Evolutionary conservation across 1,140 invertebrate genomes (phyloP), one percentile per base, ranked within the genome.

Genomic region (Campodea augens): DNA sequence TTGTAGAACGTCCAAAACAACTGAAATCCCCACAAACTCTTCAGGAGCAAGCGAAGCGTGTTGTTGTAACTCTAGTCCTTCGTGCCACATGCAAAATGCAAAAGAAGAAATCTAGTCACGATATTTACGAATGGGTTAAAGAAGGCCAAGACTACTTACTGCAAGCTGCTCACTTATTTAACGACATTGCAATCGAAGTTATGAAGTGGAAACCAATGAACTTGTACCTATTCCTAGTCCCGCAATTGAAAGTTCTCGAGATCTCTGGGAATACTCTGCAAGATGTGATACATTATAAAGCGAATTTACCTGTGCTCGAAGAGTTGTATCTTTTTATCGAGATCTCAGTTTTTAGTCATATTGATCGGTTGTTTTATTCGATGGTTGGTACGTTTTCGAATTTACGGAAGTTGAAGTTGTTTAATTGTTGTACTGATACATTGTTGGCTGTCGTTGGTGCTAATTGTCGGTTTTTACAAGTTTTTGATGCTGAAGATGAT

Each of bases 401-500:
- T 32, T 15, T 32, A 15, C 7, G 7, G 7, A 15, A 32, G 27
- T 10, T 32, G 15, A 32, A 32, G 15, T 7, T 32, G 27, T 32
- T 32, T 10, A 32, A 32, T 32, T 32, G 27, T 15, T 32, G 27
- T 15, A 32, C 7, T 32, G 27, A 32, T 32, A 15, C 7, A 7
- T 10, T 32, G 27, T 15, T 32, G 27, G 27, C 27, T 10, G 15
- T 15, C 7, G 15, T 32, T 15, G 27, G 27, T 32, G 15, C 7
- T 15, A 44, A 29, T 15, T 44, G 42, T 29, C 23, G 27, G 23
- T n/a, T 25, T 4, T 25, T 44, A n/a, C 13, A 20, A 18, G 27
- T 44, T 15, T 44, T 44, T 18, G 42, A 44, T 44, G 42, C 42
- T 32, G 42, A 44, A 25, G 42, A 44, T 10, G 42, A 44, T 13